These are phyloP conservation scores for Linepithema humile DNA, from an alignment of 1,140 invertebrate genomes.

Conservation along the genomic window DNA sequence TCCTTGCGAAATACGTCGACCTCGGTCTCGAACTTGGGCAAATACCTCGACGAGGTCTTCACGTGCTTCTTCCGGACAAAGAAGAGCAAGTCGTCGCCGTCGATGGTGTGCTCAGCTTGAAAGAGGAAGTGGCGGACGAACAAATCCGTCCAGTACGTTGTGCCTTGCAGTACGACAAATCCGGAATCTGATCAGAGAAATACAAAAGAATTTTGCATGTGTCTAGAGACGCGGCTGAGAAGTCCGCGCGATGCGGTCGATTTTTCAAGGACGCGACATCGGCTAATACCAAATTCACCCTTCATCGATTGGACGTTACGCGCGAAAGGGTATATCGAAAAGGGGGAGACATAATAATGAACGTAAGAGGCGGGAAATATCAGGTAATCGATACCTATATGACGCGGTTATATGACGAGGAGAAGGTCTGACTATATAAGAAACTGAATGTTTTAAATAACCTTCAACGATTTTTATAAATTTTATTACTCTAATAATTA, in stretches of 20 bases:
- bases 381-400: conserved; percentile 28
- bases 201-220: background rate
- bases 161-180: conserved; percentile 95
- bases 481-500: background rate
- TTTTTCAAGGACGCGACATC: background rate
- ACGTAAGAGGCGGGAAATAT: conserved; percentile 24
- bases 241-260: too few relatives aligned
- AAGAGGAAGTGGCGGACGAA: conserved; percentile 98
- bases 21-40: conserved; percentile 96
- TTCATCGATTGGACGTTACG: background rate
- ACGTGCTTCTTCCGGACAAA: conserved; percentile 97
- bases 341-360: background rate
- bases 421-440: background rate
- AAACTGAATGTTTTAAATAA: background rate
- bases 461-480: background rate
- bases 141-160: conserved; percentile 97
- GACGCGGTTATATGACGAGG: background rate
- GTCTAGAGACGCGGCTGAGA: background rate
- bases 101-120: conserved; percentile 92
- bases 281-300: background rate
- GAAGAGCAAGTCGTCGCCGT: conserved; percentile 97
- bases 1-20: conserved; percentile 98
- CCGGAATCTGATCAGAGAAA: conserved; percentile 92
- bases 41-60: conserved; percentile 92
- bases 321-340: background rate